Evolutionary conservation across 2,888 invertebrate genomes (phyloP), one percentile per base, ranked within the genome.

Genomic region (Tetranychus piercei): DNA sequence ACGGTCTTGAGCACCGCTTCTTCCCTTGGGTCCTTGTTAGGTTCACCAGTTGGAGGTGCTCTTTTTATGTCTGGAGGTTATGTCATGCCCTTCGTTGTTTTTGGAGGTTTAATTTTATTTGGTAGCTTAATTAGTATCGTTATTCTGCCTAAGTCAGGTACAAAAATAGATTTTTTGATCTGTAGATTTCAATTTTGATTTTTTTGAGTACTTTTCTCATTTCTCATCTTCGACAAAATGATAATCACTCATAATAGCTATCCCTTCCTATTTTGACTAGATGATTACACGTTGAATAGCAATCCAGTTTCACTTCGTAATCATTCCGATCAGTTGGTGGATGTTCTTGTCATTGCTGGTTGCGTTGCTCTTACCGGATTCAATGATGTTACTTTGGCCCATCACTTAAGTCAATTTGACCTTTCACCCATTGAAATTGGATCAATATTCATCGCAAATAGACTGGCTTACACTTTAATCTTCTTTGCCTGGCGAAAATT

Each of bases 21-120:
- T 81, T 94, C 94, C 0, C 78, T 86, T 87, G 80, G 94, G 87
- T 85, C 93, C 75, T 93, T 94, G 76, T 90, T 91, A 0, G 94
- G 94, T 0, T 94, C 94, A 0, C 91, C 91, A 0, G 86, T 94
- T 11, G 94, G 94, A 1, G 93, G 93, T 0, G 88, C 89, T 0
- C 84, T 94, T 0, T 94, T 89, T 66, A 43, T 67, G 34, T 18
- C 74, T 6, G 76, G 76, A 18, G 91, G 91, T 0, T 92, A 89
- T 81, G 86, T 87, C 0, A 85, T 90, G 6, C 92, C 92, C 0
- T 93, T 93, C 80, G 89, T 88, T 0, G 88, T 90, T 0, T 85
- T 91, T 77, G 92, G 92, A 0, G 86, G 87, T 0, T 85, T 88
- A 0, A 84, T 92, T 0, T 88, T 91, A 81, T 82, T 87, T n/a